A percentile compares a stretch with the other conserved stretches of the same genome.
Conservation (phyloP, 2,797 vertebrate species). For the Psittacula echo region DNA sequence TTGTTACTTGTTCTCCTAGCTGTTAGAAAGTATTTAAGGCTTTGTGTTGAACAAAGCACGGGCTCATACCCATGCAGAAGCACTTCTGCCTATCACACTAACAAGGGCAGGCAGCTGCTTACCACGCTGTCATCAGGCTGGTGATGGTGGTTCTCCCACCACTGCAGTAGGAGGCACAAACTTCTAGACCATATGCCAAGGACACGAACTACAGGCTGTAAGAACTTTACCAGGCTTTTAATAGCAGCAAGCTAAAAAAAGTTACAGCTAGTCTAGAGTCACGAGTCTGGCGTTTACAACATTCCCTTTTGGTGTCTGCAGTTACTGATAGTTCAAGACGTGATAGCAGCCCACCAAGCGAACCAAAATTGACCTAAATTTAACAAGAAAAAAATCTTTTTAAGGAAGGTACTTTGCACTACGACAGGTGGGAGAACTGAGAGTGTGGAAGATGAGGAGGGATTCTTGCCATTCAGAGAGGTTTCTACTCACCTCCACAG, state of each 20-base stretch:
- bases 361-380: background rate
- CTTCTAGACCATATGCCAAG: background rate
- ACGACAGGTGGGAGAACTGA: background rate
- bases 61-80: rapidly evolving
- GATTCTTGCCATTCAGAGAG: background rate
- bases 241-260: constrained; percentile 15
- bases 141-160: background rate
- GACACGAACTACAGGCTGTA: background rate
- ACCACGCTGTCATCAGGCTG: background rate
- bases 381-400: background rate
- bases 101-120: background rate
- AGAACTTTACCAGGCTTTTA: background rate
- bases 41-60: background rate
- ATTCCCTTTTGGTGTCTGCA: background rate
- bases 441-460: background rate
- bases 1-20: background rate
- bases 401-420: background rate
- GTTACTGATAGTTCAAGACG: background rate
- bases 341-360: background rate
- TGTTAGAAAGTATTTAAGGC: background rate
- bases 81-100: background rate
- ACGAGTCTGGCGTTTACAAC: background rate
- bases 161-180: background rate
- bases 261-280: background rate
- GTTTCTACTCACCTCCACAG: background rate